Evolutionary conservation across 2,113 vertebrate genomes (phyloP).

Genomic region (Carassius auratus): DNA sequence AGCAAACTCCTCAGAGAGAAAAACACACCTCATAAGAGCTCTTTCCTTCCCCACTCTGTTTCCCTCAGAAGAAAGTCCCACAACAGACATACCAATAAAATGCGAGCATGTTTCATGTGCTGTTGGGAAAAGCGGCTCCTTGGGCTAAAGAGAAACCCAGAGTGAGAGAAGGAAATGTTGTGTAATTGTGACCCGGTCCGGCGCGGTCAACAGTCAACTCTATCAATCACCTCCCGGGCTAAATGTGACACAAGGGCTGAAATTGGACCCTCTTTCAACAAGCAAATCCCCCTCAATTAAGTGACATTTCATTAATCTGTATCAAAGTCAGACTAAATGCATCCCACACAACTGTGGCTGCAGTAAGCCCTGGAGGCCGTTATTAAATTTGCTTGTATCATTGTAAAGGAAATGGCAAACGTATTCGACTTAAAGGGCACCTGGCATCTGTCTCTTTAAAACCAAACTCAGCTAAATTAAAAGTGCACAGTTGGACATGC

Average conservation of each 20-base stretch:
- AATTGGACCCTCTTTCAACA: conserved; percentile 56
- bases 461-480: conserved; percentile 61
- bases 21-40: conserved; percentile 22
- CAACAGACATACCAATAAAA: conserved; percentile 15
- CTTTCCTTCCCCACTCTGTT: conserved; percentile 6
- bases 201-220: conserved; percentile 45
- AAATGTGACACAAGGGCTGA: conserved; percentile 54
- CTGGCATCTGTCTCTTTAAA: conserved; percentile 61
- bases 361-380: conserved; percentile 56
- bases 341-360: conserved; percentile 53
- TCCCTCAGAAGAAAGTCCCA: conserved; percentile 34
- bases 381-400: conserved; percentile 63
- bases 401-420: conserved; percentile 61
- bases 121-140: not conserved
- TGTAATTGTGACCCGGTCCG: conserved; percentile 32
- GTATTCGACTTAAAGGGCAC: conserved; percentile 59
- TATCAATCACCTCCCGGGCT: conserved; percentile 58
- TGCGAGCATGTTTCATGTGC: conserved; percentile 22
- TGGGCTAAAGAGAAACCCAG: not conserved
- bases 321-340: conserved; percentile 61
- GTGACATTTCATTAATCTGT: conserved; percentile 65
- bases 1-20: conserved; percentile 30
- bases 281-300: conserved; percentile 60
- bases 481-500: conserved; percentile 60
- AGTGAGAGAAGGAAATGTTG: not conserved